phyloP scores from a whole-genome alignment of 2,797 vertebrate genomes.

The Gastrophryne carolinensis region DNA sequence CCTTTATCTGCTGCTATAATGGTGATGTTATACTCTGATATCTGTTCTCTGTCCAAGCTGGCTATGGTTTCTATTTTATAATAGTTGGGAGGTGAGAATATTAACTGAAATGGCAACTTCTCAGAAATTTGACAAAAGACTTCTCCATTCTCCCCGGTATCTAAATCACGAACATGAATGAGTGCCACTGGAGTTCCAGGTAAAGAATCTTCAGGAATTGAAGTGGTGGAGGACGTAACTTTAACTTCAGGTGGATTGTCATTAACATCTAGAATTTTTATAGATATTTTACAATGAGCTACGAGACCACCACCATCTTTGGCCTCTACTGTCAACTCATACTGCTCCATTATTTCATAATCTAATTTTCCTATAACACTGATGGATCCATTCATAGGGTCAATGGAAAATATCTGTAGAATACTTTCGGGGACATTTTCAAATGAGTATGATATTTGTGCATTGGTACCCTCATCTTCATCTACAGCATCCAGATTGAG shows the following conservation, averaged over 20 bases:
- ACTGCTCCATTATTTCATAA: conserved; percentile 78
- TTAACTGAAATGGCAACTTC: conserved; percentile 76
- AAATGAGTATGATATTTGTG: conserved; percentile 79
- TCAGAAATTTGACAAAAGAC: conserved; percentile 74
- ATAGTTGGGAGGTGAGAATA: conserved; percentile 79
- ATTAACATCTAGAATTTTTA: conserved; percentile 82
- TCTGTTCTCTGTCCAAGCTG: conserved; percentile 74
- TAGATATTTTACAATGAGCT: conserved; percentile 77
- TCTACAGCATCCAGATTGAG: conserved; percentile 70
- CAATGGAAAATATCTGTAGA: conserved; percentile 76
- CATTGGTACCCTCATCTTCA: conserved; percentile 72
- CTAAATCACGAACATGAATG: conserved; percentile 79
- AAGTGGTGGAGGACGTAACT: conserved; percentile 78
- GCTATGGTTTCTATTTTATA: conserved; percentile 78
- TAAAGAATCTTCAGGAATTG: conserved; percentile 77
- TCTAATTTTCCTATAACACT: conserved; percentile 78
- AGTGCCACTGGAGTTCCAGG: conserved; percentile 80
- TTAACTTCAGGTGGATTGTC: conserved; percentile 83
- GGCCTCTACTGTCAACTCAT: conserved; percentile 81
- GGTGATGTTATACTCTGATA: conserved; percentile 76
- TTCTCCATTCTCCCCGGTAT: conserved; percentile 77
- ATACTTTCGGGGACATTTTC: conserved; percentile 73
- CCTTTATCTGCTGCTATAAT: conserved; percentile 70
- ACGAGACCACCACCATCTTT: conserved; percentile 81
- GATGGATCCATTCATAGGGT: conserved; percentile 77